Evolutionary conservation across 1,140 invertebrate genomes (phyloP), one percentile per base, ranked within the genome.

Genomic region (Steinernema feltiae): DNA sequence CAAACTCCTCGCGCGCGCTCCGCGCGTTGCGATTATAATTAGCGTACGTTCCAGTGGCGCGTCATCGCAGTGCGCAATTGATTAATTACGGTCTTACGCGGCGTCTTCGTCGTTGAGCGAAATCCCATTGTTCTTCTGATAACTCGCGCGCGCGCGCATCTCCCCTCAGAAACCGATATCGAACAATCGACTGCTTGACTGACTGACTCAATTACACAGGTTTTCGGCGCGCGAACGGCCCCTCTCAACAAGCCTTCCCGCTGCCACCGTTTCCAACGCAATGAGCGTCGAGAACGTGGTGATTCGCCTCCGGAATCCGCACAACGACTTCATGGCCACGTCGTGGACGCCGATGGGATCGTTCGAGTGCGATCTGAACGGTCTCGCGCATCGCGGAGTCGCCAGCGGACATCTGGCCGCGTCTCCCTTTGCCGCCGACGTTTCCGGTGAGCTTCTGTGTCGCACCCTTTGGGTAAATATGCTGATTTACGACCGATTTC

Each of bases 21-120:
- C 41, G 7, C 41, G 41, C 53, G 53, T 63, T 63, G 53, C 53
- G 53, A 63, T 63, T 63, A 63, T 63, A 63, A 63, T 63, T 63
- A 63, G 53, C 53, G 53, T 63, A 63, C 53, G 53, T 63, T 63
- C 53, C 53, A 63, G 53, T 27, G 24, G 24, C 53, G 53, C 24
- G 24, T 15, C 53, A 21, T 63, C 53, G 53, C 24, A 7, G 53
- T 63, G 53, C 53, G 53, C 53, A 63, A 15, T 63, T 27, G 53
- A 63, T 63, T 63, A 63, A 63, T 63, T 63, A 63, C 53, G 53
- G 53, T 63, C 24, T 63, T 27, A 27, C 53, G 53, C 53, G 53
- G 24, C 12, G 53, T 15, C 53, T 41, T n/a, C n/a, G n/a, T n/a
- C n/a, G n/a, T n/a, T n/a, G n/a, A n/a, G n/a, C 12, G 53, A 63